Evolutionary conservation across 2,797 vertebrate genomes (phyloP), one percentile per base, ranked within the genome.

Genomic region (Gambelia wislizenii): DNA sequence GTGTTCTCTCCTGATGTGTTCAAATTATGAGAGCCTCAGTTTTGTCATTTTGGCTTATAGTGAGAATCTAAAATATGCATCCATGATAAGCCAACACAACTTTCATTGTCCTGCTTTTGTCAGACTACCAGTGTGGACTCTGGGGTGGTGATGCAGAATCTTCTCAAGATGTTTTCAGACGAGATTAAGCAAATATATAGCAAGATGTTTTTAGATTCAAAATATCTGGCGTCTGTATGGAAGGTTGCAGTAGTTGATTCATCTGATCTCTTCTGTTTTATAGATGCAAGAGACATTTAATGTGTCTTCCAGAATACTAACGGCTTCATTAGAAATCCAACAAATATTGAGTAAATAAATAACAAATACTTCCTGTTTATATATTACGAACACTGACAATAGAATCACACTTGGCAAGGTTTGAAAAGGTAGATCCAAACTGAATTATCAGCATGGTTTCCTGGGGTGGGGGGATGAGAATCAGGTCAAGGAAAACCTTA

Each of bases 391-490:
- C 30, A 77, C 20, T 47, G 54, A 77, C 36, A 64, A 77, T 64
- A 22, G 36, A 86, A n/a, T 36, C 10, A 86, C n/a, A 44, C 33
- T 36, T 86, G 33, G 74, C 2, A 85, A 10, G 76, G 30, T 76
- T 76, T 85, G 76, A 44, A 85, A 85, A 72, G n/a, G 39, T 84
- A n/a, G 47, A 72, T 67, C 64, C 70, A 67, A 39, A 67, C 3
- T 1, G 61, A 67, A 67, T 67, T 67, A 67, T 67, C 64, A 30
- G 56, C 20, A 20, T 25, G 56, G 39, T 84, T 25, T 59, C 56
- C 22, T 33, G 47, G 25, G n/a, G n/a, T n/a, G n/a, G n/a, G n/a
- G n/a, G 49, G 33, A 30, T 33, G 44, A 30, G 20, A 33, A 83
- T 64, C 61, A 47, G 25, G 7, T 64, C 39, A 83, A 67, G 42